Base-by-base conservation (phyloP, 2,113 vertebrate genomes). In the Sphaerodactylus townsendi region DNA sequence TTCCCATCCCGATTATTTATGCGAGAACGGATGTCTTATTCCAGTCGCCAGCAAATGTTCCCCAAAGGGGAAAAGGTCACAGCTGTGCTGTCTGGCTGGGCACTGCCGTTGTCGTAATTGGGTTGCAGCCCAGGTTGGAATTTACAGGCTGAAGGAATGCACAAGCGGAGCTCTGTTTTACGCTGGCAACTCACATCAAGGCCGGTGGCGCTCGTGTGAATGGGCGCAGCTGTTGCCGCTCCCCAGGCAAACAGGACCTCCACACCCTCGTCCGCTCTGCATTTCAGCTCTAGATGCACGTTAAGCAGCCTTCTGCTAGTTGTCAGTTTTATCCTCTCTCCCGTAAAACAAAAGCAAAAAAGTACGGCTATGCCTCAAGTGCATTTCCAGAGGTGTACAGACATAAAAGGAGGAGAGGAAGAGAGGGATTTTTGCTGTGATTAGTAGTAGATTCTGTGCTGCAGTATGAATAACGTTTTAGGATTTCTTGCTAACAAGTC, bases 211-310 rank as follows among this genome's bases (percentile, higher is more conserved):
- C 37, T 82, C 0, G 56, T 75, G 82, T 87, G 82, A 90, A 89
- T 72, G 30, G 77, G 77, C 77, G 66, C 90, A 93, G 88, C 91
- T 95, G 87, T 83, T 82, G 85, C 46, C n/a, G 30, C 77, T 74
- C 82, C 44, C 69, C 81, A 82, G 74, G 46, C 85, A 82, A 90
- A 65, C 46, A 82, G 46, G 21, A 88, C 82, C 64, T 41, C 64
- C 23, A 89, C 81, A 76, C 9, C 4, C 69, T 69, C 70, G 21
- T 2, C 2, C 30, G 19, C 15, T 75, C 69, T 53, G 66, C 33
- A 48, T 79, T 83, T 33, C 33, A 44, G 14, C 15, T 10, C 84
- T 86, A 80, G 41, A n/a, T 66, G 48, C 66, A 23, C n/a, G 41
- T 10, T 79, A 75, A 83, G 44, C 44, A 80, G 28, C 11, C 13